Percentiles rank a stretch among this genome's conserved stretches.
Evolutionary conservation across 2,888 invertebrate species (phyloP).

Genomic region (Leptarthrus brevirostris): DNA sequence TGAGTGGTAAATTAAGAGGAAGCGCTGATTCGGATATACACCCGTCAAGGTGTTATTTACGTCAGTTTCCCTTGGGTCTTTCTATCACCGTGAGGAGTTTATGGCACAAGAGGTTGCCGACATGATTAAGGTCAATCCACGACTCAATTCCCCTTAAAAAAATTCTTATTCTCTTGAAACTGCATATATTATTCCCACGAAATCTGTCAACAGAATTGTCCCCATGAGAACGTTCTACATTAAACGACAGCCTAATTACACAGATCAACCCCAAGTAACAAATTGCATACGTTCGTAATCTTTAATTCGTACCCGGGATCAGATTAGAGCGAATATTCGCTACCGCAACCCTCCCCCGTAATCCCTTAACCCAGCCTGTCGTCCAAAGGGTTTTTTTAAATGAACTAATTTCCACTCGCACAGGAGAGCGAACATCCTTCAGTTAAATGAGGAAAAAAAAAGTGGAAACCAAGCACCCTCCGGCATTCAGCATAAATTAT

Average conservation of each 20-base stretch:
- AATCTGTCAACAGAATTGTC: not conserved
- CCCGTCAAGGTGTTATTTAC: too few relatives aligned
- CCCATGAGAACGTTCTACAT: not conserved
- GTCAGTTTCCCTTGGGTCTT: too few relatives aligned
- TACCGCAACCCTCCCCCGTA: slow-evolving; percentile 1
- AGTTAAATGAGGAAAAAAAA: not conserved
- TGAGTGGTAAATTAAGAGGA: too few relatives aligned
- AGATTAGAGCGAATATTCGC: not conserved
- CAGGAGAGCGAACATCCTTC: not conserved
- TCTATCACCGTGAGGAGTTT: too few relatives aligned
- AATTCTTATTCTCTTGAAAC: too few relatives aligned
- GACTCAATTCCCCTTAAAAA: too few relatives aligned
- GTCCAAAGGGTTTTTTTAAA: not conserved
- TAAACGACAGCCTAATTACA: not conserved
- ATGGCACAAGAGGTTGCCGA: too few relatives aligned
- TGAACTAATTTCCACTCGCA: not conserved
- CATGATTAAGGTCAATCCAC: too few relatives aligned
- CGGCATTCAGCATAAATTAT: not conserved
- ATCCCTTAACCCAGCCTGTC: not conserved
- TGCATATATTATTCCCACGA: slow-evolving; percentile 5
- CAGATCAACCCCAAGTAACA: not conserved
- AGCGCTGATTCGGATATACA: too few relatives aligned
- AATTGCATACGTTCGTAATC: not conserved
- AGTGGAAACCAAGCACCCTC: not conserved
- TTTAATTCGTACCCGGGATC: not conserved